phyloP scores from a whole-genome alignment of 2,113 vertebrate genomes.

The Trochalopteron elliotii region DNA sequence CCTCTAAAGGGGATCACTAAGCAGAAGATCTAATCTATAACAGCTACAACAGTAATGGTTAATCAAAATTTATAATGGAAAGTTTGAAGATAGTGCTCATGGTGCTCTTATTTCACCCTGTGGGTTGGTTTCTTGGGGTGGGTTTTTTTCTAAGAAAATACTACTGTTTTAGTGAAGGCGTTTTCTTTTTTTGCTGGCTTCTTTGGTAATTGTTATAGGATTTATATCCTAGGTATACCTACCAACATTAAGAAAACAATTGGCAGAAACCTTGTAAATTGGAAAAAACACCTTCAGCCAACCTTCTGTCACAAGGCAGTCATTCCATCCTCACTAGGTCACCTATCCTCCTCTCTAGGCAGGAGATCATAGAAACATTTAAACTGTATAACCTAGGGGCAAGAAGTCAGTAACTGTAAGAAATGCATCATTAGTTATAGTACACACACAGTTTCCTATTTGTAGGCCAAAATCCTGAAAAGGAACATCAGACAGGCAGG shows the following conservation, averaged over 20 bases:
- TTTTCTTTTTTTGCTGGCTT: not conserved
- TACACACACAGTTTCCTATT: not conserved
- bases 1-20: not conserved
- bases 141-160: not conserved
- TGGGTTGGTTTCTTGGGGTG: fast-evolving
- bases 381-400: not conserved
- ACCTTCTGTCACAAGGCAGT: not conserved
- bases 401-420: not conserved
- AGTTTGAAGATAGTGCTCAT: not conserved
- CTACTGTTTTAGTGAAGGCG: not conserved
- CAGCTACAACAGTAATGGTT: not conserved
- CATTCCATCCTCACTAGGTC: not conserved
- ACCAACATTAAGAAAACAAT: not conserved
- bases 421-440: not conserved
- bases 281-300: not conserved
- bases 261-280: not conserved
- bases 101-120: not conserved
- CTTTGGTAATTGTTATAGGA: not conserved
- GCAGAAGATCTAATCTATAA: not conserved
- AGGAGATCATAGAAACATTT: not conserved
- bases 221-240: not conserved
- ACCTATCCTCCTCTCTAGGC: not conserved
- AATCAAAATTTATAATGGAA: not conserved
- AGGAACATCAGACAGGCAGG: not conserved
- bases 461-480: not conserved